Conservation (phyloP, 2,888 invertebrate species). For the Leuctra nigra region DNA sequence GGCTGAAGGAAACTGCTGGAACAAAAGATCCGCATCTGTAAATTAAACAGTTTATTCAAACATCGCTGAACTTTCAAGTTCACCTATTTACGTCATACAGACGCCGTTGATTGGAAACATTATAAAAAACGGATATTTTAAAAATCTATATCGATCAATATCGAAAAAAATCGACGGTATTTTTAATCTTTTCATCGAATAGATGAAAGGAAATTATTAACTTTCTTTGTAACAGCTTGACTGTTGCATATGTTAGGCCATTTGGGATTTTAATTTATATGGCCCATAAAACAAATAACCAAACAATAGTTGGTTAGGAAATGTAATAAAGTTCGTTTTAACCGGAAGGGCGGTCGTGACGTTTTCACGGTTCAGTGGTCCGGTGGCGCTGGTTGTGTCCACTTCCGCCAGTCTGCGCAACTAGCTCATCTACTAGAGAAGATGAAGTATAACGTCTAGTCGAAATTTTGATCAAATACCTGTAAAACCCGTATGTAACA, state of each 20-base stretch:
- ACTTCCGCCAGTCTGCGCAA: slow-evolving; percentile 1
- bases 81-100: no score
- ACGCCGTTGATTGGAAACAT: no score
- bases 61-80: no score
- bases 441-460: no score
- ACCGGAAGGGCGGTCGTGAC: slow-evolving; percentile 24
- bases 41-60: no score
- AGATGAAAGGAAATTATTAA: slow-evolving; percentile 12
- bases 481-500: no score
- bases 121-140: no score
- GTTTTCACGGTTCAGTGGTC: slow-evolving; percentile 21
- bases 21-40: no score
- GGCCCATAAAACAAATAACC: slow-evolving; percentile 10
- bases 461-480: neutral
- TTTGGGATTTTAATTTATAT: slow-evolving; percentile 2
- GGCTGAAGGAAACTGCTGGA: no score
- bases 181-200: no score
- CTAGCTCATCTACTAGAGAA: neutral
- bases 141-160: no score
- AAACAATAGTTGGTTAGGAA: slow-evolving; percentile 15
- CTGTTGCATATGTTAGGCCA: slow-evolving; percentile 1
- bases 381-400: neutral
- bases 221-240: neutral
- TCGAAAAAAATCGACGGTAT: no score
- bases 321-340: slow-evolving; percentile 5